Evolutionary conservation across 2,888 invertebrate genomes (phyloP).

Genomic region (Drosophila macrospina): DNA sequence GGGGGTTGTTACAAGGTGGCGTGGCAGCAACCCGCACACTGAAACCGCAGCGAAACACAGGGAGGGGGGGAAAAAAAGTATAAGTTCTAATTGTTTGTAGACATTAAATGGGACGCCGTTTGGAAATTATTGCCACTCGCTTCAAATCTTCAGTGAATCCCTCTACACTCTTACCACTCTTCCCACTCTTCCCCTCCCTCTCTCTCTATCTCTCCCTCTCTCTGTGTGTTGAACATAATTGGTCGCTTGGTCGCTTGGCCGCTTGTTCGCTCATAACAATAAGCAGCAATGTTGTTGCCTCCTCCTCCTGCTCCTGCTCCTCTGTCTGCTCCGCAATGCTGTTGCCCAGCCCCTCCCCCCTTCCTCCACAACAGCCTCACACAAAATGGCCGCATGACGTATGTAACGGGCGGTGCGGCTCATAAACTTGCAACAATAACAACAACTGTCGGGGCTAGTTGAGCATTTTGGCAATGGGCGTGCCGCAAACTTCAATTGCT

Average conservation of each 20-base stretch:
- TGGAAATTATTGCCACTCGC: slow-evolving; percentile 75
- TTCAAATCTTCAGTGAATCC: slow-evolving; percentile 54
- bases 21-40: slow-evolving; percentile 21
- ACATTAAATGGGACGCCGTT: slow-evolving; percentile 76
- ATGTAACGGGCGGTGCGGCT: slow-evolving; percentile 71
- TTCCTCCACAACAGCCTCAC: no score
- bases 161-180: neutral
- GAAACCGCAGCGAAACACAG: slow-evolving; percentile 23
- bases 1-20: no score
- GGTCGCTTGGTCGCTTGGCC: slow-evolving; percentile 50
- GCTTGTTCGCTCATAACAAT: slow-evolving; percentile 65
- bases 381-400: slow-evolving; percentile 65
- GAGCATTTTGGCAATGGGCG: slow-evolving; percentile 48
- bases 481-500: slow-evolving; percentile 64
- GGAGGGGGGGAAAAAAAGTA: slow-evolving; percentile 35
- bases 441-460: slow-evolving; percentile 24
- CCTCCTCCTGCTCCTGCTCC: no score
- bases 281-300: slow-evolving; percentile 63
- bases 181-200: neutral
- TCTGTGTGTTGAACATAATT: slow-evolving; percentile 57
- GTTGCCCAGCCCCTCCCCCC: neutral
- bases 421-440: slow-evolving; percentile 76
- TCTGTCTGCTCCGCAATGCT: no score
- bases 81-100: slow-evolving; percentile 77
- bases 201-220: neutral